Evolutionary conservation across 2,888 invertebrate species (phyloP), one percentile per base, ranked within the genome.

Genomic region (Dastarcus helophoroides): DNA sequence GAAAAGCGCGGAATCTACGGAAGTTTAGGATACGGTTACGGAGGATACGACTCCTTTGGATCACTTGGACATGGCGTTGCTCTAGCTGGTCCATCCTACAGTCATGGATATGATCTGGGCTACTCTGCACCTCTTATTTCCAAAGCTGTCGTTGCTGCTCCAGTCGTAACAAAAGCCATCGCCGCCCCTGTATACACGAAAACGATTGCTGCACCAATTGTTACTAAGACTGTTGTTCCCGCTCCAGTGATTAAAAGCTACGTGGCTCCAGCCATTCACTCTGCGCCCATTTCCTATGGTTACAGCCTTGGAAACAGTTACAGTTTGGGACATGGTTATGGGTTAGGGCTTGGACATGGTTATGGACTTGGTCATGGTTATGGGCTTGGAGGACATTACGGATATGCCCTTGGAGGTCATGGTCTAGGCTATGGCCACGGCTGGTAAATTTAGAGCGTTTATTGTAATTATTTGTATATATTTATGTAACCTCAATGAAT

Each of bases 1-100:
- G 46, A 47, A 27, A 48, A 48, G 32, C 43, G 49, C 30, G 50
- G 48, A 3, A 32, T 47, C 22, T 29, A 43, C 2, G 50, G 45
- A n/a, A 48, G 48, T 19, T 41, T 35, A 23, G 35, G 40, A 8
- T 36, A 34, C 14, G 43, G 40, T 37, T 15, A 29, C 29, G 14
- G 11, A 9, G 13, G 26, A 6, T 19, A 28, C 11, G 32, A 32
- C 11, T 8, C 21, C 12, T 23, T 33, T 12, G 22, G 14, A 5
- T 25, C 32, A 30, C 21, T 31, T 9, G 19, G 17, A 25, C 19
- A 35, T 31, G 32, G 37, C 30, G 15, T 31, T 24, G 35, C 35
- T 14, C 27, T 32, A 31, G 36, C 40, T 7, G 39, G 40, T 15
- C 43, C 44, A 8, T 17, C 13, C 21, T 30, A 13, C 13, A 14